These are phyloP conservation scores for Octomys mimax DNA, from an alignment of 2,797 vertebrate species.

Conservation along the genomic window DNA sequence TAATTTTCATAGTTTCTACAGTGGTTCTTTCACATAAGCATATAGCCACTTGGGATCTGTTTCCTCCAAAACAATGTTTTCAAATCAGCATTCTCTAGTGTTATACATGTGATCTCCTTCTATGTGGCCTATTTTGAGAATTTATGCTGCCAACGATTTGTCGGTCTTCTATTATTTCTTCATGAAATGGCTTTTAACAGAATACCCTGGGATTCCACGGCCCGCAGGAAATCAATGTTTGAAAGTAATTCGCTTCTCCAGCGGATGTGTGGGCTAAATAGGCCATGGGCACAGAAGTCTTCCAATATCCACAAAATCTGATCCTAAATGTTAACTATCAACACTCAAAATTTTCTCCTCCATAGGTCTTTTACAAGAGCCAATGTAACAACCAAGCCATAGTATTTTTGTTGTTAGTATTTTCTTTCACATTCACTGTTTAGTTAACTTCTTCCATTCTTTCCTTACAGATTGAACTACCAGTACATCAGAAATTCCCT, in stretches of 20 bases:
- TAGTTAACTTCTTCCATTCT: neutral
- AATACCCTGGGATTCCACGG: neutral
- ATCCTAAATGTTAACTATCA: neutral
- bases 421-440: neutral
- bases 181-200: neutral
- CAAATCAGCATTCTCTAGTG: neutral
- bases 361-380: neutral
- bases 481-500: neutral
- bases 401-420: neutral
- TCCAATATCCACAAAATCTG: neutral
- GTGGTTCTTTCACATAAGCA: neutral
- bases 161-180: neutral
- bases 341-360: neutral
- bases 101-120: neutral
- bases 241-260: neutral
- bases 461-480: neutral
- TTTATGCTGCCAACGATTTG: neutral
- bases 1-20: neutral
- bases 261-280: neutral
- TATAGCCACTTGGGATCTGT: neutral
- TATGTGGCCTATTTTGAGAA: neutral
- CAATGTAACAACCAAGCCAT: neutral
- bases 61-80: neutral
- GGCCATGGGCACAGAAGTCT: neutral
- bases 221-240: neutral